Conservation (phyloP, 1,140 invertebrate species). For the Megalonaias nervosa region DNA sequence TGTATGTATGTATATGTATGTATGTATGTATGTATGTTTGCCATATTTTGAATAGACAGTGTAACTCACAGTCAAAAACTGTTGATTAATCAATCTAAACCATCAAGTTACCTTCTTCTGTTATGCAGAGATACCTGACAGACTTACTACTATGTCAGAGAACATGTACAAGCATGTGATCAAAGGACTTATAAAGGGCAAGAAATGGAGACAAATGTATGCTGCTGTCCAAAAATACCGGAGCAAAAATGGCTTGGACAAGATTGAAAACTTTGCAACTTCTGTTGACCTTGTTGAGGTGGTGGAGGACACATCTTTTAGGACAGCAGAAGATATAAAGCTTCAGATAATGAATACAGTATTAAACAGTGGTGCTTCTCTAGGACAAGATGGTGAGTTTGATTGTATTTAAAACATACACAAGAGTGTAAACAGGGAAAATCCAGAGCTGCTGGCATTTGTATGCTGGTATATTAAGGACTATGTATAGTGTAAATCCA, state of each 20-base stretch:
- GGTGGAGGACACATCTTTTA: conserved; percentile 17
- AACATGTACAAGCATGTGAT: conserved; percentile 41
- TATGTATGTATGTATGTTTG: too few species aligned
- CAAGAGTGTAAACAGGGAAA: background rate
- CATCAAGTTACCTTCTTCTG: background rate
- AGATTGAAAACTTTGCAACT: conserved; percentile 25
- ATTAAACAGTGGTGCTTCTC: conserved; percentile 28
- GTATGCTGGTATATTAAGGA: too few species aligned
- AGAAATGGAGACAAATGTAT: conserved; percentile 54
- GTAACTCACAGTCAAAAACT: too few species aligned
- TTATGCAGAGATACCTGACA: conserved; percentile 49
- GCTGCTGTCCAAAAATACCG: conserved; percentile 40
- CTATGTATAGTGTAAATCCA: too few species aligned
- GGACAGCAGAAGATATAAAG: conserved; percentile 21
- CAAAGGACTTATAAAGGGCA: conserved; percentile 32
- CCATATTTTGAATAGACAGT: too few species aligned
- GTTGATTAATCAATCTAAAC: too few species aligned
- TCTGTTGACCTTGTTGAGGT: conserved; percentile 30
- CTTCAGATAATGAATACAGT: conserved; percentile 43
- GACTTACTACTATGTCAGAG: conserved; percentile 29
- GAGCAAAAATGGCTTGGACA: conserved; percentile 22
- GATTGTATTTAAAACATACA: background rate
- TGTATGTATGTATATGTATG: too few species aligned
- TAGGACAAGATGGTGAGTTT: conserved; percentile 22
- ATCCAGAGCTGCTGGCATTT: background rate